phyloP scores from a whole-genome alignment of 2,113 vertebrate species.

The Neodontobutis hainanensis region DNA sequence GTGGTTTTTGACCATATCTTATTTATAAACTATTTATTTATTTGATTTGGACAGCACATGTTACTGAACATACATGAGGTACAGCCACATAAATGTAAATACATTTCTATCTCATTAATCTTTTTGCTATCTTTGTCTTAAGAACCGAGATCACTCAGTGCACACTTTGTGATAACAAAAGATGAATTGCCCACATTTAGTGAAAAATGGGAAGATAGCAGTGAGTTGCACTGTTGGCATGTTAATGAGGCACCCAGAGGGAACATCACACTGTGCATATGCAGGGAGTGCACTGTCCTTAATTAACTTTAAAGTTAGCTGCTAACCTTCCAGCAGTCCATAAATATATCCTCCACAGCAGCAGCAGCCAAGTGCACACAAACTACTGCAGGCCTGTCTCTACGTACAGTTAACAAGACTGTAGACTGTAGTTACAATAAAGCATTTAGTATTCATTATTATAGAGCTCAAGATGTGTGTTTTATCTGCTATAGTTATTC shows the following conservation, averaged over 20 bases:
- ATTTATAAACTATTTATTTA: too few species aligned
- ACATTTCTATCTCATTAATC: not conserved
- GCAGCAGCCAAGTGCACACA: slow-evolving; percentile 4
- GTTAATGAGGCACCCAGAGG: slow-evolving; percentile 42
- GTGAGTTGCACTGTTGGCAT: slow-evolving; percentile 45
- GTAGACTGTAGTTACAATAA: too few species aligned
- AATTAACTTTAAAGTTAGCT: slow-evolving; percentile 49
- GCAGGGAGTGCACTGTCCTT: slow-evolving; percentile 29
- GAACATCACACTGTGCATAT: slow-evolving; percentile 14
- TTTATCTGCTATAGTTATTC: too few species aligned
- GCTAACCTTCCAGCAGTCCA: slow-evolving; percentile 29
- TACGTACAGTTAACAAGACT: too few species aligned
- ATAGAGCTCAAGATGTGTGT: too few species aligned
- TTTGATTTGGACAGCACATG: too few species aligned
- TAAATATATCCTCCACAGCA: slow-evolving; percentile 17
- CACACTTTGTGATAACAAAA: slow-evolving; percentile 25
- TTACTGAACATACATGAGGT: too few species aligned
- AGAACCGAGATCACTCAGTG: slow-evolving; percentile 10
- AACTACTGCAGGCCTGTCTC: too few species aligned
- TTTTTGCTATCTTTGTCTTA: not conserved
- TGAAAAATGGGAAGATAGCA: slow-evolving; percentile 17
- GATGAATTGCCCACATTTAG: not conserved
- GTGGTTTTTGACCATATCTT: too few species aligned
- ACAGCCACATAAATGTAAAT: too few species aligned
- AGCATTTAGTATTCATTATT: too few species aligned